These are phyloP conservation scores for Thalpophila matura DNA, from an alignment of 2,888 invertebrate species.

Conservation along the genomic window DNA sequence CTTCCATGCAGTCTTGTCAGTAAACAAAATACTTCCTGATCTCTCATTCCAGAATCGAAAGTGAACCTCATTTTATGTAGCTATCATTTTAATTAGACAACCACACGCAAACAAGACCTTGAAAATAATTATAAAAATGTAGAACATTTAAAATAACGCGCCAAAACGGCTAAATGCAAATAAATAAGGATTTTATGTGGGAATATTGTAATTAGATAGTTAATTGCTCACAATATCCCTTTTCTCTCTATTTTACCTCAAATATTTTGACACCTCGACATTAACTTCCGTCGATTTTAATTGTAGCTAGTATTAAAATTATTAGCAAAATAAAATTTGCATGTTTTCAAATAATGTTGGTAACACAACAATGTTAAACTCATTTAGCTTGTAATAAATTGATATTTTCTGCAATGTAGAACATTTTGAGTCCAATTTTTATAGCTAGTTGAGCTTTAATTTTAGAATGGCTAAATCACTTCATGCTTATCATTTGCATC, in stretches of 20 bases:
- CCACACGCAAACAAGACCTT: conserved; percentile 20
- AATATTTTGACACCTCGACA: conserved; percentile 60
- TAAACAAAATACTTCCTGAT: conserved; percentile 79
- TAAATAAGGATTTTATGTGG: conserved; percentile 45
- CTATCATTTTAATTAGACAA: conserved; percentile 52
- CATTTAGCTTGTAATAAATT: conserved; percentile 49
- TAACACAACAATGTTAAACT: conserved; percentile 46
- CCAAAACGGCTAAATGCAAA: conserved; percentile 29
- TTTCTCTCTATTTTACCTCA: conserved; percentile 56
- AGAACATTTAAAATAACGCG: conserved; percentile 10
- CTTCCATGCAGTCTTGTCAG: conserved; percentile 78
- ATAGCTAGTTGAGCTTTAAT: conserved; percentile 39
- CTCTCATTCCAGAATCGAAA: conserved; percentile 73
- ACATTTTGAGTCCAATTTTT: conserved; percentile 35
- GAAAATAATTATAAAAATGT: conserved; percentile 23
- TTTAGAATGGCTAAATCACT: conserved; percentile 28
- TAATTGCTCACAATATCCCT: conserved; percentile 63
- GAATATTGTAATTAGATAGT: conserved; percentile 62
- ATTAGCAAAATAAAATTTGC: conserved; percentile 63
- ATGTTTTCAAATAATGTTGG: conserved; percentile 44
- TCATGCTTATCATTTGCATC: conserved; percentile 20
- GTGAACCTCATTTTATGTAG: conserved; percentile 83
- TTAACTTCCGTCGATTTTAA: conserved; percentile 55
- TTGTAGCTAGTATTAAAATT: conserved; percentile 59
- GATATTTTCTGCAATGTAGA: conserved; percentile 56